phyloP scores from a whole-genome alignment of 2,888 invertebrate species.

The Acleris laterana region DNA sequence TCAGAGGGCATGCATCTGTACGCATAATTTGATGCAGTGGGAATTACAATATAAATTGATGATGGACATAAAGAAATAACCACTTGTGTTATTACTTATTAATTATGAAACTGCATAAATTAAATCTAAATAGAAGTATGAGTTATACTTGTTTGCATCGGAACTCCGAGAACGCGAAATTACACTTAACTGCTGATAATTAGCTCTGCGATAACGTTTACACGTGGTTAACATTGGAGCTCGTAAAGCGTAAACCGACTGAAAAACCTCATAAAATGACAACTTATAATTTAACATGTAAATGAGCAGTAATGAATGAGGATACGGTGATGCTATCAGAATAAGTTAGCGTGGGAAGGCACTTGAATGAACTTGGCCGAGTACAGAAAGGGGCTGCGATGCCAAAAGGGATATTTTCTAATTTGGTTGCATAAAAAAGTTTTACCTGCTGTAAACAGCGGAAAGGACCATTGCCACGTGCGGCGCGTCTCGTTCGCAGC shows the following conservation, averaged over 20 bases:
- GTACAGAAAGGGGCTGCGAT: conserved; percentile 61
- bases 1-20: too few relatives aligned
- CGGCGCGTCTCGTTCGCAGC: conserved; percentile 61
- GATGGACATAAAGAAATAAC: too few relatives aligned
- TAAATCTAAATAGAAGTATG: background rate
- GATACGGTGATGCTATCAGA: conserved; percentile 26
- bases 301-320: conserved; percentile 36
- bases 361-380: conserved; percentile 52
- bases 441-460: conserved; percentile 80
- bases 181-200: conserved; percentile 22
- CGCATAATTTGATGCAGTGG: too few relatives aligned
- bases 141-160: background rate
- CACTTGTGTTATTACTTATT: too few relatives aligned
- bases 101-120: too few relatives aligned
- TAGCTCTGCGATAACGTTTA: conserved; percentile 31
- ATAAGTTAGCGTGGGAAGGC: conserved; percentile 53
- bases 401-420: conserved; percentile 57
- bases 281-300: conserved; percentile 36
- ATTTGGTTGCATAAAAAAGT: conserved; percentile 60
- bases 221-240: conserved; percentile 29
- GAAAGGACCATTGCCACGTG: conserved; percentile 81
- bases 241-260: conserved; percentile 27
- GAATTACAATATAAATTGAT: too few relatives aligned
- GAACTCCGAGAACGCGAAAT: conserved; percentile 13
- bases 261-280: conserved; percentile 34